Evolutionary conservation across 2,797 vertebrate species (phyloP).

Genomic region (Myioborus miniatus): DNA sequence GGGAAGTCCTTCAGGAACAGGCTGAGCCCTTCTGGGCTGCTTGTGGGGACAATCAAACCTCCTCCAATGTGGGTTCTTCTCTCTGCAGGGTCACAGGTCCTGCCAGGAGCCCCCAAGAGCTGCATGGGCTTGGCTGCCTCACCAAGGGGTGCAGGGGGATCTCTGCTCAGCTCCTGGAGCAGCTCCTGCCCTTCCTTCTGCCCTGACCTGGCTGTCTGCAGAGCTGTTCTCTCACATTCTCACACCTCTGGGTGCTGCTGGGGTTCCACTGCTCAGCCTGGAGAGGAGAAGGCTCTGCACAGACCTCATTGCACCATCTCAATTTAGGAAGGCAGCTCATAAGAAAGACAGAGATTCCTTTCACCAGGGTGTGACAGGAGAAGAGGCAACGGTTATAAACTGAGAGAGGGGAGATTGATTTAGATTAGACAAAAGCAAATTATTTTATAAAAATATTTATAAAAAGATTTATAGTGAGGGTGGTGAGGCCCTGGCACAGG

Average conservation of each 20-base stretch:
- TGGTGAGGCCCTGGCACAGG: not conserved
- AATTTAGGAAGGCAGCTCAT: not conserved
- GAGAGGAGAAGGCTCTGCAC: not conserved
- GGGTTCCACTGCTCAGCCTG: not conserved
- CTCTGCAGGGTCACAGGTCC: not conserved
- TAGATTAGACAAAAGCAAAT: not conserved
- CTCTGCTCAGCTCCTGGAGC: not conserved
- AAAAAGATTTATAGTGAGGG: not conserved
- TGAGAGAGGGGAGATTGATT: not conserved
- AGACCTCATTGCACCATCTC: not conserved
- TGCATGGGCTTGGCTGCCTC: not conserved
- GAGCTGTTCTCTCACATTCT: not conserved
- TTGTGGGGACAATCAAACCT: not conserved
- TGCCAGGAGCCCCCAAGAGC: not conserved
- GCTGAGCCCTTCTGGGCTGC: not conserved
- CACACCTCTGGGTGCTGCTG: not conserved
- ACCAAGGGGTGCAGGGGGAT: not conserved
- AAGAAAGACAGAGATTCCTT: not conserved
- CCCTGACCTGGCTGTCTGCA: not conserved
- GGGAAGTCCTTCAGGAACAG: not conserved
- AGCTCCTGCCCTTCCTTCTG: not conserved
- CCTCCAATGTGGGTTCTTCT: accelerated
- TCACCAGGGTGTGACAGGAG: accelerated
- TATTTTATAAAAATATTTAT: too few relatives aligned
- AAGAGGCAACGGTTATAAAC: not conserved